A percentile compares a stretch with the other conserved stretches of the same genome.
Evolutionary conservation across 2,888 invertebrate genomes (phyloP).

Genomic region (Muschampia staudingeri): DNA sequence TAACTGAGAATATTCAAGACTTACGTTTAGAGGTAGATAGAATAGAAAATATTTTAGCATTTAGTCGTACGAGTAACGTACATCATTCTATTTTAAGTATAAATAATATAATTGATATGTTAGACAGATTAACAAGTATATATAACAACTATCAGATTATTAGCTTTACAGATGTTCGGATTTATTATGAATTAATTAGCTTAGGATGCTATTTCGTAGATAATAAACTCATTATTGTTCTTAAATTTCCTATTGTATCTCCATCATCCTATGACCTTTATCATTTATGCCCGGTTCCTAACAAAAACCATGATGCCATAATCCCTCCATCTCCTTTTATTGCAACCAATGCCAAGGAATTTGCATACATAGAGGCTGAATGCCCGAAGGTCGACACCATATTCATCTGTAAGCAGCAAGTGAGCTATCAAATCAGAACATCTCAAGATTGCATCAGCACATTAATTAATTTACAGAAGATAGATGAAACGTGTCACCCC

Average conservation of each 20-base stretch:
- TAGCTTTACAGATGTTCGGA: neutral
- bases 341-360: conserved; percentile 50
- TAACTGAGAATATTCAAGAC: too few relatives aligned
- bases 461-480: conserved; percentile 54
- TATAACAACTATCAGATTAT: neutral
- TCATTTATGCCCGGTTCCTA: conserved; percentile 42
- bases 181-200: neutral
- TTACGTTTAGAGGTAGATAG: too few relatives aligned
- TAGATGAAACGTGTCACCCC: conserved; percentile 61
- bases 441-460: conserved; percentile 56
- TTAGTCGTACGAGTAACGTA: too few relatives aligned
- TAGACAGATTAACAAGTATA: neutral
- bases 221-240: neutral
- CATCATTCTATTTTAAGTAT: too few relatives aligned
- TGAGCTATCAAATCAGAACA: conserved; percentile 42
- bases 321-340: conserved; percentile 60
- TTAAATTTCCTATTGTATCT: conserved; percentile 35
- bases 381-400: conserved; percentile 64
- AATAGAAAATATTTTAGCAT: too few relatives aligned
- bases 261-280: too few relatives aligned
- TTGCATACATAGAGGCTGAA: conserved; percentile 68
- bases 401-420: conserved; percentile 55
- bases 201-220: neutral
- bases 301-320: conserved; percentile 58
- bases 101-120: neutral